Conservation (phyloP, 2,113 vertebrate species). For the Tragelaphus buxtoni region DNA sequence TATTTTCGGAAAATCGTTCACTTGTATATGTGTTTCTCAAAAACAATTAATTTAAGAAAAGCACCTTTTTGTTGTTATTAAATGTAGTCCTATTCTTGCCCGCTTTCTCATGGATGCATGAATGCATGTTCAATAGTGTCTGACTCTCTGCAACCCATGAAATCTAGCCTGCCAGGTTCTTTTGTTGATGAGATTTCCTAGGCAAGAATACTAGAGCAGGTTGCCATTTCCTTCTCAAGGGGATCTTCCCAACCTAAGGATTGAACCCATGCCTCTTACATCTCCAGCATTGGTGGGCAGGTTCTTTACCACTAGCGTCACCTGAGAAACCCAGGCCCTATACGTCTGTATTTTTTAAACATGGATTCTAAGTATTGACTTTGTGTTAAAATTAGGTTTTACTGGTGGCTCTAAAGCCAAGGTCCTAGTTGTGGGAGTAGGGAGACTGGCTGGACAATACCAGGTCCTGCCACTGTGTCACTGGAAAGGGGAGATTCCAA, state of each 20-base stretch:
- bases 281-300: background rate
- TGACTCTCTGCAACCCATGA: background rate
- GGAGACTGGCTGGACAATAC: background rate
- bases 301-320: background rate
- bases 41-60: background rate
- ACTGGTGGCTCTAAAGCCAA: background rate
- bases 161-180: background rate
- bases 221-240: background rate
- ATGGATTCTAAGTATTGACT: background rate
- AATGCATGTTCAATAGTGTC: background rate
- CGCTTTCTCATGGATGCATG: background rate
- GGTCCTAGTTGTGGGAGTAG: accelerated
- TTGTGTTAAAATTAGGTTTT: background rate
- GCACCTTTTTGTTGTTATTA: background rate
- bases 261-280: background rate
- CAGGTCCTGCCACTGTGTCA: background rate
- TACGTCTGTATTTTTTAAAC: background rate
- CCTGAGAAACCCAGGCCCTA: background rate
- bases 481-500: background rate
- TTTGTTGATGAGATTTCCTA: background rate
- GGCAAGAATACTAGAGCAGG: background rate
- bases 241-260: background rate
- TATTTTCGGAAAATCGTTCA: background rate
- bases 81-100: background rate
- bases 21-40: background rate